phyloP scores from a whole-genome alignment of 64 coral and sea anemone species.

The Pachyseris speciosa region DNA sequence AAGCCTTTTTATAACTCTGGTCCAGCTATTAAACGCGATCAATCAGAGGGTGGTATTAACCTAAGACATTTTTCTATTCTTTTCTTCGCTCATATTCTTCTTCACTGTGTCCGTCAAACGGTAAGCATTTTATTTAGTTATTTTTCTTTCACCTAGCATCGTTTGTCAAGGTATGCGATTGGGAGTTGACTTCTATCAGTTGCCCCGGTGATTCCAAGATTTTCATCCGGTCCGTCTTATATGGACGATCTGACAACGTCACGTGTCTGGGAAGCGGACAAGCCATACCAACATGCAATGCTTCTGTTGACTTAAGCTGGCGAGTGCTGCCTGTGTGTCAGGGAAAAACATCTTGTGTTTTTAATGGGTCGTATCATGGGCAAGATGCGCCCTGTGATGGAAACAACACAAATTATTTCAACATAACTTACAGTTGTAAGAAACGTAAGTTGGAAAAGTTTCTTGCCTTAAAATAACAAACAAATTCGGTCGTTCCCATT shows the following conservation, averaged over 20 bases:
- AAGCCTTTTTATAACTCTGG: too few species aligned
- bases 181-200: neutral
- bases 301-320: neutral
- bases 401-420: neutral
- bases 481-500: neutral
- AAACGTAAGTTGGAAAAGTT: constrained; percentile 9
- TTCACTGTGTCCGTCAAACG: too few species aligned
- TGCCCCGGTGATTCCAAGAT: neutral
- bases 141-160: neutral
- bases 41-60: too few species aligned
- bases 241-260: constrained; percentile 17
- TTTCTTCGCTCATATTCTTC: too few species aligned
- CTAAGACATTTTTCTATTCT: too few species aligned
- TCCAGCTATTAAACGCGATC: too few species aligned
- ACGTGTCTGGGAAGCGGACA: neutral
- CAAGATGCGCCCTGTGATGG: neutral
- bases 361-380: neutral
- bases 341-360: neutral
- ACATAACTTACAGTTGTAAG: constrained; percentile 3
- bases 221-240: constrained; percentile 11
- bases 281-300: neutral
- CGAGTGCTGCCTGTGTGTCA: neutral
- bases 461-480: neutral
- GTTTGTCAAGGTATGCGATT: neutral
- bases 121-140: too few species aligned